Base-by-base conservation (phyloP, 2,888 invertebrate genomes). In the Amphipyra tragopoginis region DNA sequence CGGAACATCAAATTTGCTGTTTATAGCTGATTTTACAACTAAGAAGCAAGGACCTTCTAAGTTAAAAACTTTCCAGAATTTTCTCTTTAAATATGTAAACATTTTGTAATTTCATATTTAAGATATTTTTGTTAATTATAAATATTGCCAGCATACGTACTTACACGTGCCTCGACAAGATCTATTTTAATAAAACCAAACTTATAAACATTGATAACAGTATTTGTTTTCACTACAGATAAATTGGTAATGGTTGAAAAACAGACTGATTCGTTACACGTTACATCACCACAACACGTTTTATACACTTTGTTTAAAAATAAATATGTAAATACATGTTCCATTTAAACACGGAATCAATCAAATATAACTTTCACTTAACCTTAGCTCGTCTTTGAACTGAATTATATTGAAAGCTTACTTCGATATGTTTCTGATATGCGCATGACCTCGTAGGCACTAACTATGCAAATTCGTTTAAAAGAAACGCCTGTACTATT, bases 221-320 rank as follows among this genome's bases (percentile, higher is more conserved):
- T 85, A 80, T 87, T 86, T 90, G 81, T 86, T 82, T 87, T 81
- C 59, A 71, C 68, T 72, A 59, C 51, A 77, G 76, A 73, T 77
- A 74, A 77, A 81, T 76, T 70, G 54, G 71, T 63, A 75, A 65
- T 74, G 64, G 75, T 74, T 80, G 71, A 55, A 67, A 57, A 64
- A 65, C 77, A 79, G 49, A 63, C 39, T 71, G 74, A 79, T 72
- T 66, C 53, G 62, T 79, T 82, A 78, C 76, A 80, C 5, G 3
- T 21, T 21, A 21, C 21, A 21, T 82, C 81, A 82, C 57, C 54
- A 57, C 59, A 61, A 52, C 42, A 69, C 42, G 43, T 54, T 59
- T 53, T 76, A 56, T 53, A 68, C 39, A 51, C 11, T 55, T 38
- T 44, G n/a, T 54, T 40, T 45, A 38, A 72, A 69, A 56, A 75